Evolutionary conservation across 2,113 vertebrate genomes (phyloP).

Genomic region (Xenopus tropicalis): UCB_Xtro_10.0 CM004443.2:38388501-38389000

Average conservation of each 20-base stretch:
- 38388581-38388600: conserved; percentile 14
- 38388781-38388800: conserved; percentile 19
- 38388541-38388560: too few relatives aligned
- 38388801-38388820: conserved; percentile 25
- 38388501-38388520: too few relatives aligned
- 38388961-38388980: conserved; percentile 23
- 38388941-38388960: conserved; percentile 19
- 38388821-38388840: conserved; percentile 43
- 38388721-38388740: background rate
- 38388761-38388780: conserved; percentile 11
- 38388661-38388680: conserved; percentile 10
- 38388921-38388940: conserved; percentile 21
- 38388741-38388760: background rate
- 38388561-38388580: conserved; percentile 20
- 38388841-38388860: conserved; percentile 32
- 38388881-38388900: conserved; percentile 33
- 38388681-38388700: conserved; percentile 2
- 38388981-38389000: conserved; percentile 1
- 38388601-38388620: conserved; percentile 5
- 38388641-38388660: conserved; percentile 16
- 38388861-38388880: conserved; percentile 37
- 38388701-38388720: background rate
- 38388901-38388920: conserved; percentile 11
- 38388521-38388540: too few relatives aligned
- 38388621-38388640: conserved; percentile 12